phyloP scores from a whole-genome alignment of 2,888 invertebrate genomes.

The Polyommatus iphigenia region DNA sequence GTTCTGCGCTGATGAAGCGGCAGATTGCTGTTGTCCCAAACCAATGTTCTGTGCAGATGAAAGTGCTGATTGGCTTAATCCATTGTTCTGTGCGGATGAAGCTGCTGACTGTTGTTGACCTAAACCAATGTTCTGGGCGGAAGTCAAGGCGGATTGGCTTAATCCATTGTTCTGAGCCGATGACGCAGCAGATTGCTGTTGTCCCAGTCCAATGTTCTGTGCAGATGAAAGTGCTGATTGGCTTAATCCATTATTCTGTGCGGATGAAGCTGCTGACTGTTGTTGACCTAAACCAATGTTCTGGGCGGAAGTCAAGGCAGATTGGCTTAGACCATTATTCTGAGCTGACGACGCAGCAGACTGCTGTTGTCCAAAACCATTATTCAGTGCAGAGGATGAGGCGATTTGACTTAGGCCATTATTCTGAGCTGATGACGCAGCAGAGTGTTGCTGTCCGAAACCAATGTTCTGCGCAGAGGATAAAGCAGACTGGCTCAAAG shows the following conservation, averaged over 20 bases:
- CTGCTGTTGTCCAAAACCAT: not conserved
- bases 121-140: slow-evolving; percentile 48
- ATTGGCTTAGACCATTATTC: not conserved
- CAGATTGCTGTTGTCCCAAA: not conserved
- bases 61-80: not conserved
- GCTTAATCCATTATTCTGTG: not conserved
- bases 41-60: slow-evolving; percentile 6
- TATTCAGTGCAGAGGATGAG: not conserved
- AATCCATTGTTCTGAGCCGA: slow-evolving; percentile 48
- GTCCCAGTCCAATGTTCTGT: slow-evolving; percentile 48
- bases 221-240: not conserved
- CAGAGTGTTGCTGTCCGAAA: slow-evolving; percentile 32
- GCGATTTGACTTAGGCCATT: not conserved
- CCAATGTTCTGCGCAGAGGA: slow-evolving; percentile 50
- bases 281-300: not conserved
- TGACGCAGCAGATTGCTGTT: slow-evolving; percentile 41
- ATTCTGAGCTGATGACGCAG: slow-evolving; percentile 7
- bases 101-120: slow-evolving; percentile 38
- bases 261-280: not conserved
- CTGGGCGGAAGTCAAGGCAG: not conserved
- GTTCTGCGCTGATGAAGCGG: not conserved
- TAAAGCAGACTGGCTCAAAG: slow-evolving; percentile 46
- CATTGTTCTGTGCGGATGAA: slow-evolving; percentile 4
- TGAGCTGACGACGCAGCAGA: not conserved
- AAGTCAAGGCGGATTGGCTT: slow-evolving; percentile 50